Conservation (phyloP, 2,797 vertebrate species). For the Gymnothorax reevesii region DNA sequence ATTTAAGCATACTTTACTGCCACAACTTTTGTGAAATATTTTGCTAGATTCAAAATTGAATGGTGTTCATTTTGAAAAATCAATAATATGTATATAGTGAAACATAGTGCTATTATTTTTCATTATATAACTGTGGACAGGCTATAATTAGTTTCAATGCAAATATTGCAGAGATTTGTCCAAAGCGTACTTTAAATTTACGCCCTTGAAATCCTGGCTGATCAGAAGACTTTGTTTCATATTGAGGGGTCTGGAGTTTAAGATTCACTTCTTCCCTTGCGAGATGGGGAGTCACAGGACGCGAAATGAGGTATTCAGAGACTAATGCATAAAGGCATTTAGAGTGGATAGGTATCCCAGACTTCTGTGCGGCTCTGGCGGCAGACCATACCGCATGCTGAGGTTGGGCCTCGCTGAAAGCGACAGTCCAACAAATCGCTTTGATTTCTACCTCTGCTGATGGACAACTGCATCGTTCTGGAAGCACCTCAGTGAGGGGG, state of each 20-base stretch:
- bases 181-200: not conserved
- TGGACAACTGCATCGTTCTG: not conserved
- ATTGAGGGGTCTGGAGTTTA: not conserved
- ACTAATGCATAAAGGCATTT: constrained; percentile 27
- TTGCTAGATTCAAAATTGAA: too few species aligned
- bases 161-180: not conserved
- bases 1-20: too few species aligned
- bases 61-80: too few species aligned
- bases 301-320: not conserved
- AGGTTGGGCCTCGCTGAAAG: constrained; percentile 15
- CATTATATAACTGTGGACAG: too few species aligned
- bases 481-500: not conserved
- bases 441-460: constrained; percentile 21
- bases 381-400: not conserved
- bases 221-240: not conserved
- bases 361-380: constrained; percentile 5
- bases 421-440: constrained; percentile 25
- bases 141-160: not conserved
- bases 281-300: not conserved
- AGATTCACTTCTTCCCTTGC: not conserved
- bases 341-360: constrained; percentile 28
- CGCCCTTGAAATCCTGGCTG: not conserved
- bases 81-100: too few species aligned
- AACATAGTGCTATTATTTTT: too few species aligned
- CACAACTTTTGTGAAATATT: too few species aligned